Percentiles rank a stretch among this genome's conserved stretches.
phyloP scores from a whole-genome alignment of 2,888 invertebrate species.

The Drosophila pseudotalamancana region DNA sequence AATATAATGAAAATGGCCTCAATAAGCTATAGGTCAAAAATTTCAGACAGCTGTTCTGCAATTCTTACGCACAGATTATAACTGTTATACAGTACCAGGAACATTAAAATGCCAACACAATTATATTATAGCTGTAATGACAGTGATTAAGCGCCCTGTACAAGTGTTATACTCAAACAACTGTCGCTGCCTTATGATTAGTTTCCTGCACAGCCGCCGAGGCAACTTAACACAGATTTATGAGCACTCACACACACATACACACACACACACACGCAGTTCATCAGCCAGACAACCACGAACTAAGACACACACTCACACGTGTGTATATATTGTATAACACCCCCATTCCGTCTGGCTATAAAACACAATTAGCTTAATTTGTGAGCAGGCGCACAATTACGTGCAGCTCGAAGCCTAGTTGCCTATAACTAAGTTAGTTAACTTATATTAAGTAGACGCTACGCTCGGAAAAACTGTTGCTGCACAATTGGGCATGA shows the following conservation, averaged over 20 bases:
- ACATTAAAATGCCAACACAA: not conserved
- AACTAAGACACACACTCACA: not conserved
- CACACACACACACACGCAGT: conserved; percentile 13
- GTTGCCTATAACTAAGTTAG: conserved; percentile 21
- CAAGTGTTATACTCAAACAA: conserved; percentile 20
- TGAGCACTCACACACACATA: conserved; percentile 22
- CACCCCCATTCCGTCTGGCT: conserved; percentile 32
- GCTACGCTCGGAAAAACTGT: not conserved
- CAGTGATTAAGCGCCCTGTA: not conserved
- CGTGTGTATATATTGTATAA: not conserved
- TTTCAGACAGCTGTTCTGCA: not conserved
- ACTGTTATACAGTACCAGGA: not conserved
- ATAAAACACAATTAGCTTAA: conserved; percentile 66
- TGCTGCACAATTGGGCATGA: not conserved
- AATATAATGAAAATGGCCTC: not conserved
- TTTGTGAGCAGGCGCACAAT: conserved; percentile 42
- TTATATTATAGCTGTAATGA: conserved; percentile 19
- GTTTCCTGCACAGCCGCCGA: conserved; percentile 6
- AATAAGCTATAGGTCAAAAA: not conserved
- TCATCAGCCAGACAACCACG: conserved; percentile 25
- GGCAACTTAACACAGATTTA: conserved; percentile 45
- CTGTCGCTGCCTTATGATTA: conserved; percentile 10
- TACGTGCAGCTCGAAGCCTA: conserved; percentile 16
- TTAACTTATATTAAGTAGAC: conserved; percentile 17
- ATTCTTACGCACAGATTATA: not conserved